Evolutionary conservation across 2,888 invertebrate genomes (phyloP), one percentile per base, ranked within the genome.

Genomic region (Mactromeris polynyma): DNA sequence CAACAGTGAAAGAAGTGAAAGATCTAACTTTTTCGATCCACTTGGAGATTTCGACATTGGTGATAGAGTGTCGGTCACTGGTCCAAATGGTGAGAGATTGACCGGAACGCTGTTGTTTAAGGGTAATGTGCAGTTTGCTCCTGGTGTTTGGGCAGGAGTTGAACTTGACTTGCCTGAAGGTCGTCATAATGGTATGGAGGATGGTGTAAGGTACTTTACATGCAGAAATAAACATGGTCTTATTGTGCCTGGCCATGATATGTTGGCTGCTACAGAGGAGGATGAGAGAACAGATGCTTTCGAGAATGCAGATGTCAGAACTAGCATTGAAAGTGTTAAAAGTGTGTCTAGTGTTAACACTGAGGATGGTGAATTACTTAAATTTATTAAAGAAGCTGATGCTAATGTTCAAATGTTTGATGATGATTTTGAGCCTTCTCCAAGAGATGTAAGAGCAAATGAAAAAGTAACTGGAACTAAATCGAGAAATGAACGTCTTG

Each of bases 101-200:
- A 46, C 86, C 26, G 96, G 95, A 7, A 92, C 85, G 19, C 90
- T 96, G n/a, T 82, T 94, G 36, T 96, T 92, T 93, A 95, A 95
- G 90, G 96, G 96, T 38, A 92, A 93, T 40, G 95, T 95, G 19
- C 87, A 93, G 79, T 95, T 95, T 91, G 95, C 95, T n/a, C 94
- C 95, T 0, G 96, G 96, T 33, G 89, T 95, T 46, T 95, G 95
- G 95, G 95, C 94, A 1, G 96, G 96, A 6, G 95, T 96, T 26
- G 95, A 95, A 91, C 90, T 96, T 58, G 95, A 95, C 33, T 46
- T 87, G 31, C 92, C 94, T 4, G 94, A 94, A 31, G 95, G 95
- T 1, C 92, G 94, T 64, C 94, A 93, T 86, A 94, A 95, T 88
- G 96, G 95, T 0, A 85, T 87, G 26, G 91, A 94, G 40, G 94